phyloP scores from a whole-genome alignment of 2,113 vertebrate species.

The Vulpes ferrilata region DNA sequence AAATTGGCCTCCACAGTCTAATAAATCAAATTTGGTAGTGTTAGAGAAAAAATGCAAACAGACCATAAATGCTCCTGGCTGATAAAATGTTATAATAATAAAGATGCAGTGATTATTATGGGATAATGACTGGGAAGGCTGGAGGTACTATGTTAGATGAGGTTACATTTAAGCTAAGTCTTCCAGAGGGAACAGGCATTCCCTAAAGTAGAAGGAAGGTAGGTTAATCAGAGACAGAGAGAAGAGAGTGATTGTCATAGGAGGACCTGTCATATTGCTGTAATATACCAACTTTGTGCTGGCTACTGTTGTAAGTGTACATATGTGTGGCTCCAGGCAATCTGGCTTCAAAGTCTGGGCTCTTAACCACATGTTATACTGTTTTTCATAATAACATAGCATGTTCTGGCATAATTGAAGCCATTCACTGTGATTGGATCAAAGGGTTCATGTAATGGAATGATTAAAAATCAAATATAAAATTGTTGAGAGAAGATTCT shows the following conservation, averaged over 20 bases:
- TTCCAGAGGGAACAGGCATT: neutral
- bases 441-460: neutral
- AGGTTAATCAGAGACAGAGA: neutral
- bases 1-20: neutral
- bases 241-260: neutral
- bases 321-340: neutral
- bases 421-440: neutral
- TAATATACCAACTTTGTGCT: neutral
- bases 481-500: neutral
- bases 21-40: neutral
- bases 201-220: neutral
- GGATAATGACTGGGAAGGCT: neutral
- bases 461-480: conserved; percentile 35
- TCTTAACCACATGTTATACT: neutral
- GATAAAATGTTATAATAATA: neutral
- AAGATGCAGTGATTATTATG: neutral
- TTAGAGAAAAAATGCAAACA: neutral
- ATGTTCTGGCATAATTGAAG: neutral
- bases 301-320: neutral
- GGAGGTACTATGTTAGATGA: neutral
- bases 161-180: neutral
- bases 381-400: neutral
- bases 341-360: neutral
- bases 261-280: neutral
- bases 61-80: neutral